phyloP scores from a whole-genome alignment of 2,888 invertebrate genomes.

The Rhimphoctona megacephalus region DNA sequence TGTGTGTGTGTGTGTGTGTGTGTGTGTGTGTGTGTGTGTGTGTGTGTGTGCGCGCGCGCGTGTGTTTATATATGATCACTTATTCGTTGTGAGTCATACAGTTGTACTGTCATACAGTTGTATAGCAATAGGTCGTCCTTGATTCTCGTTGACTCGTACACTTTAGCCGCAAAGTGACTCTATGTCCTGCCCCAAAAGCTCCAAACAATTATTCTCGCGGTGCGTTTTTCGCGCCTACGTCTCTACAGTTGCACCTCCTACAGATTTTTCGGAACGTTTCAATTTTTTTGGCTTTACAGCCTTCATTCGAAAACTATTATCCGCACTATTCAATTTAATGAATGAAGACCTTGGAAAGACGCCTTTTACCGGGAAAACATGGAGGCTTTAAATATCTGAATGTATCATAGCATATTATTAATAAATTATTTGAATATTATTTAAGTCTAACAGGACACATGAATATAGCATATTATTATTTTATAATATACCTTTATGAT shows the following conservation, averaged over 20 bases:
- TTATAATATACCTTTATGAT: too few relatives aligned
- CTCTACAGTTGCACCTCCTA: slow-evolving; percentile 51
- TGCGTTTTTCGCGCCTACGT: slow-evolving; percentile 42
- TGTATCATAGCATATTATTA: not conserved
- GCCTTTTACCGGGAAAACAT: not conserved
- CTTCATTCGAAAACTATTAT: not conserved
- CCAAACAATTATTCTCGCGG: slow-evolving; percentile 52
- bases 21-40: too few relatives aligned
- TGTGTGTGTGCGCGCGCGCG: not conserved
- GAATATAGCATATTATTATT: too few relatives aligned
- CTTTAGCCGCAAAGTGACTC: slow-evolving; percentile 66
- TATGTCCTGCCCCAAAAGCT: slow-evolving; percentile 26
- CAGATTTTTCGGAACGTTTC: slow-evolving; percentile 45
- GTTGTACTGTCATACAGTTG: slow-evolving; percentile 20
- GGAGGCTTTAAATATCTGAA: not conserved
- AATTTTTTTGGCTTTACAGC: slow-evolving; percentile 44
- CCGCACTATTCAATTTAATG: slow-evolving; percentile 7
- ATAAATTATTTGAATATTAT: not conserved
- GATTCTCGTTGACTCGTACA: slow-evolving; percentile 27
- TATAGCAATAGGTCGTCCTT: slow-evolving; percentile 21
- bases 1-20: not conserved
- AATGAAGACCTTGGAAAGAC: not conserved
- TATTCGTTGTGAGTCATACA: slow-evolving; percentile 49
- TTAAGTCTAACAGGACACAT: not conserved
- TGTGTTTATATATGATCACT: slow-evolving; percentile 31